These are phyloP conservation scores for Oceanodroma leucorhoa DNA, from an alignment of 2,797 vertebrate species.

Conservation along the genomic window DNA sequence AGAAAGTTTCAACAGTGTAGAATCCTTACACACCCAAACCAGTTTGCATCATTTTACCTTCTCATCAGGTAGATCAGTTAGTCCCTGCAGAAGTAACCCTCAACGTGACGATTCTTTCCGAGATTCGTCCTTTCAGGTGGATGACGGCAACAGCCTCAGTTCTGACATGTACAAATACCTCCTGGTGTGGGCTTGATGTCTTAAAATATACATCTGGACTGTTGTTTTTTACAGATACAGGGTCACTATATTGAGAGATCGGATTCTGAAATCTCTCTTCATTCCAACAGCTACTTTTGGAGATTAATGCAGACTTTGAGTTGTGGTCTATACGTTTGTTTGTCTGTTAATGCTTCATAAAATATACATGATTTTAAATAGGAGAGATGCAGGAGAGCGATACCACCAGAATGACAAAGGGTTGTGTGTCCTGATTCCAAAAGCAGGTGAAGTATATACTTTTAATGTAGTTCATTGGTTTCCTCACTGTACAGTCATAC, in stretches of 20 bases:
- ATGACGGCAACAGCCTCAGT: neutral
- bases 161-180: neutral
- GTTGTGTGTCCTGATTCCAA: neutral
- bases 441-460: neutral
- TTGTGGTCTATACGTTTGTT: neutral
- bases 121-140: neutral
- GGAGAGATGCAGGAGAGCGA: neutral
- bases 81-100: neutral
- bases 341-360: constrained; percentile 10
- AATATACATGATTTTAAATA: constrained; percentile 3
- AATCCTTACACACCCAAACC: neutral
- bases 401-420: neutral
- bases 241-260: neutral
- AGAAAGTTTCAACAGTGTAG: neutral
- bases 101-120: rapidly evolving
- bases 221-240: neutral
- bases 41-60: neutral
- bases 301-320: neutral
- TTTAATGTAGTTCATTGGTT: neutral
- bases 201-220: neutral
- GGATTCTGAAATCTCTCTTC: neutral
- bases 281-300: neutral
- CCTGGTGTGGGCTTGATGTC: neutral
- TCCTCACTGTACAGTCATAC: neutral
- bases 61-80: neutral